phyloP scores from a whole-genome alignment of 2,797 vertebrate species.

The Spondyliosoma cantharus region DNA sequence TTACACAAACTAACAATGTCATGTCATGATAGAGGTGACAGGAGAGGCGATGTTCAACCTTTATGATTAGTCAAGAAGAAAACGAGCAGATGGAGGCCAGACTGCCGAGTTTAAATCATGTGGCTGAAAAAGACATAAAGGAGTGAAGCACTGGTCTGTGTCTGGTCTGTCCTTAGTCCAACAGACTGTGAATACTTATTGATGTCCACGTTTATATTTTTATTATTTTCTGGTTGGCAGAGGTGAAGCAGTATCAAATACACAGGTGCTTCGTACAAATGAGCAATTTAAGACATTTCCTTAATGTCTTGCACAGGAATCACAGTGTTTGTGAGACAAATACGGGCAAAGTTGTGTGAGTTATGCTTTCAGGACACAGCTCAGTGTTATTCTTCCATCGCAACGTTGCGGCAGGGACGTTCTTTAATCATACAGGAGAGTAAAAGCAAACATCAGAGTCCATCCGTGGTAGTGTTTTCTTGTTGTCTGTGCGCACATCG shows the following conservation, averaged over 20 bases:
- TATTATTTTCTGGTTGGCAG: slow-evolving; percentile 23
- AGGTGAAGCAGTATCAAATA: slow-evolving; percentile 24
- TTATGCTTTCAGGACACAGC: neutral
- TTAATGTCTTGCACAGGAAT: slow-evolving; percentile 17
- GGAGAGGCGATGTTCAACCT: slow-evolving; percentile 20
- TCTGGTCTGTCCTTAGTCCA: slow-evolving; percentile 18
- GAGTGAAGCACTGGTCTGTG: neutral
- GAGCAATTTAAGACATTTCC: slow-evolving; percentile 15
- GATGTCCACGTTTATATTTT: slow-evolving; percentile 27
- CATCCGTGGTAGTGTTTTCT: neutral
- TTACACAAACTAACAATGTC: slow-evolving; percentile 13
- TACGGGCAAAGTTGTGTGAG: slow-evolving; percentile 15
- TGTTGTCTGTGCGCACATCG: neutral
- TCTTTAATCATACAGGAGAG: slow-evolving; percentile 16
- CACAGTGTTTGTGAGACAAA: slow-evolving; percentile 18
- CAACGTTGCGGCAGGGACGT: neutral
- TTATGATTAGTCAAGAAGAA: slow-evolving; percentile 28
- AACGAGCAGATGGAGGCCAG: slow-evolving; percentile 29
- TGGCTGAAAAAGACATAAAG: slow-evolving; percentile 15
- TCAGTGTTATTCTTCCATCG: slow-evolving; percentile 16
- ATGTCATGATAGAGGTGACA: slow-evolving; percentile 5
- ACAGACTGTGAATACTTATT: slow-evolving; percentile 23
- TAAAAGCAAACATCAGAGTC: slow-evolving; percentile 19
- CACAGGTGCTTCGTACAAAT: slow-evolving; percentile 17
- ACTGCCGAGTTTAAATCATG: slow-evolving; percentile 1